A percentile compares a stretch with the other conserved stretches of the same genome.
These are phyloP conservation scores for Heterohyrax brucei DNA, from an alignment of 2,797 vertebrate species.

Conservation along the genomic window DNA sequence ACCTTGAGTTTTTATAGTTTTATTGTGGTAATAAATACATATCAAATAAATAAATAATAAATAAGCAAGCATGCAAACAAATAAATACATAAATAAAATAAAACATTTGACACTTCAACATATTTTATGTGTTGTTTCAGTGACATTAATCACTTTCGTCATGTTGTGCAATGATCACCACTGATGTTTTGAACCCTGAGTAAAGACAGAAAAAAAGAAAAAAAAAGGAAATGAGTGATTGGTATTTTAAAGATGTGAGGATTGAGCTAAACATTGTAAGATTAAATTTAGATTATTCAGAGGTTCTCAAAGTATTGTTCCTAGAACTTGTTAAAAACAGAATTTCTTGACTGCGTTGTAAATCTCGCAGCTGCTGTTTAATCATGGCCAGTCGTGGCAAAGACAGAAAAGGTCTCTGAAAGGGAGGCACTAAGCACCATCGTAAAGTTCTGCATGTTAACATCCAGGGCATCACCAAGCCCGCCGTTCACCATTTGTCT, in stretches of 20 bases:
- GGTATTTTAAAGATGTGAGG: background rate
- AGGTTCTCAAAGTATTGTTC: background rate
- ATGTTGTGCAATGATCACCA: background rate
- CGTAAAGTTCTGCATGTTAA: too few species aligned
- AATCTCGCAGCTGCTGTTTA: too few species aligned
- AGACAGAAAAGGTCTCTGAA: too few species aligned
- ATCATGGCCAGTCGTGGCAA: too few species aligned
- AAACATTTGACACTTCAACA: background rate
- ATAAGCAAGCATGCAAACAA: too few species aligned
- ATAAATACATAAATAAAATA: background rate
- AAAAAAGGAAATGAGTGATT: background rate
- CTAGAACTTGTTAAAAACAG: background rate
- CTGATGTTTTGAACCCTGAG: background rate
- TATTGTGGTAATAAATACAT: background rate
- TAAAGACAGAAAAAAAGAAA: slow-evolving; percentile 13
- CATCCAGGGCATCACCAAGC: too few species aligned
- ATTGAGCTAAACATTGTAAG: background rate
- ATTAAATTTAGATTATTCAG: background rate
- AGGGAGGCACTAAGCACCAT: too few species aligned
- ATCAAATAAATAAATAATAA: too few species aligned
- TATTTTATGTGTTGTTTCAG: background rate
- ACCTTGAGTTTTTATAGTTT: background rate
- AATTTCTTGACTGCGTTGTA: too few species aligned
- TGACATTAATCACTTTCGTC: background rate
- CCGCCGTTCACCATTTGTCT: too few species aligned